Evolutionary conservation across 2,797 vertebrate genomes (phyloP).

Genomic region (Poecilia gillii): DNA sequence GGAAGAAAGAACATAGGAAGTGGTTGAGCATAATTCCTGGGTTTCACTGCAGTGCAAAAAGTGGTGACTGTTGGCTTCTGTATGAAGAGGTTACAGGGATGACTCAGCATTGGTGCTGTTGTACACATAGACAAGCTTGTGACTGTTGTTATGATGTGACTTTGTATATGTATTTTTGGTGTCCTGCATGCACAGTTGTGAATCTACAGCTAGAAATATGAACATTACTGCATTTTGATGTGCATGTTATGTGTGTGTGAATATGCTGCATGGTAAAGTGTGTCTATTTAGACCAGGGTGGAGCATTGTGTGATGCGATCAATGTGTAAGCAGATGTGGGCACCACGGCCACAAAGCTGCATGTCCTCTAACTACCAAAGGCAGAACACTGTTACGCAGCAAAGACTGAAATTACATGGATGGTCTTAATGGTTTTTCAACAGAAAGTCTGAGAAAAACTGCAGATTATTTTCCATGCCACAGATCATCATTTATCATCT

Average conservation of each 20-base stretch:
- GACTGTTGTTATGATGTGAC: conserved; percentile 13
- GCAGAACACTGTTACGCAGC: conserved; percentile 56
- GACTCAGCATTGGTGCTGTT: conserved; percentile 49
- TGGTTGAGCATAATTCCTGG: conserved; percentile 67
- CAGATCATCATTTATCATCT: conserved; percentile 67
- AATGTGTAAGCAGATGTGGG: conserved; percentile 60
- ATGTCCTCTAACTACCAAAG: conserved; percentile 59
- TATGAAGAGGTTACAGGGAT: conserved; percentile 53
- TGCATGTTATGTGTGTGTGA: background rate
- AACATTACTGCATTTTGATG: conserved; percentile 11
- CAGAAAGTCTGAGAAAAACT: conserved; percentile 63
- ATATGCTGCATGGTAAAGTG: conserved; percentile 1
- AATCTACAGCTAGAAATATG: conserved; percentile 11
- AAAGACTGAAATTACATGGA: conserved; percentile 61
- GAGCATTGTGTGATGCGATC: conserved; percentile 36
- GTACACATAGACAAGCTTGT: conserved; percentile 47
- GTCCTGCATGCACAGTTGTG: conserved; percentile 16
- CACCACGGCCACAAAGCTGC: conserved; percentile 57
- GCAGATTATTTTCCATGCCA: conserved; percentile 62
- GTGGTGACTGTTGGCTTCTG: conserved; percentile 71
- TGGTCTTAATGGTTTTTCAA: conserved; percentile 54
- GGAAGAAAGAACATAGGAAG: conserved; percentile 63
- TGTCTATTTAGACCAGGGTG: conserved; percentile 41
- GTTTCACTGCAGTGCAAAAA: conserved; percentile 64
- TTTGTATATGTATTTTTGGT: conserved; percentile 20